phyloP scores from a whole-genome alignment of 2,113 vertebrate genomes.

The Neolamprologus hecqui region DNA sequence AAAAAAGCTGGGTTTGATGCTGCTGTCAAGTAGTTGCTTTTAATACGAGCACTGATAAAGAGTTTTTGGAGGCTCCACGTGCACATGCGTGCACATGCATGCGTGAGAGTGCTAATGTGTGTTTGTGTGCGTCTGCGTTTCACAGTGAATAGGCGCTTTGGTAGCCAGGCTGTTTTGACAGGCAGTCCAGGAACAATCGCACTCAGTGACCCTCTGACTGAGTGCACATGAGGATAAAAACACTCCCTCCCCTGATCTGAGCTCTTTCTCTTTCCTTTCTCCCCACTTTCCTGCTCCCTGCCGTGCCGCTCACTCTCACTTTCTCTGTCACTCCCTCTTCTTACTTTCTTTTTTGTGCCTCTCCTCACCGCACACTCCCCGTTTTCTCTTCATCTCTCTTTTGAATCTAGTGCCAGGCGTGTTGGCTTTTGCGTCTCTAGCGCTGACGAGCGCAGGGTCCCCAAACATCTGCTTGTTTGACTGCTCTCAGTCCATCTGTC shows the following conservation, averaged over 20 bases:
- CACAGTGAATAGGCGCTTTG: slow-evolving; percentile 20
- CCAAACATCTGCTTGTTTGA: slow-evolving; percentile 59
- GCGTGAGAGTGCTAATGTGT: not conserved
- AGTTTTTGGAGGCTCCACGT: not conserved
- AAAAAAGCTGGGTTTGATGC: slow-evolving; percentile 18
- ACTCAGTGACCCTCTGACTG: slow-evolving; percentile 68
- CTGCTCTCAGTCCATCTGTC: slow-evolving; percentile 46
- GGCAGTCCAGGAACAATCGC: slow-evolving; percentile 59
- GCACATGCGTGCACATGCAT: not conserved
- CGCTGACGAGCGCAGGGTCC: slow-evolving; percentile 32
- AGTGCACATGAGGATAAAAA: slow-evolving; percentile 60
- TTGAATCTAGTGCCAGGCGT: not conserved
- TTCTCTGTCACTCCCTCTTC: slow-evolving; percentile 15
- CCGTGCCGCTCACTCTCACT: slow-evolving; percentile 25
- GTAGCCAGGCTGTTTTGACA: slow-evolving; percentile 67
- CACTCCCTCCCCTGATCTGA: not conserved
- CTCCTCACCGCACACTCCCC: not conserved
- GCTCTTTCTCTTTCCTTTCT: slow-evolving; percentile 35
- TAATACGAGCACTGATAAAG: not conserved
- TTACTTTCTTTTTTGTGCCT: not conserved
- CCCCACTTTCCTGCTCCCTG: slow-evolving; percentile 17
- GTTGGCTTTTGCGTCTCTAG: not conserved
- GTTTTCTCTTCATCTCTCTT: not conserved
- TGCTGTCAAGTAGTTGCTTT: slow-evolving; percentile 16
- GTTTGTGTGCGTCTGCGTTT: slow-evolving; percentile 11